Evolutionary conservation across 2,797 vertebrate species (phyloP).

Genomic region (Melanotaenia trifasciata): DNA sequence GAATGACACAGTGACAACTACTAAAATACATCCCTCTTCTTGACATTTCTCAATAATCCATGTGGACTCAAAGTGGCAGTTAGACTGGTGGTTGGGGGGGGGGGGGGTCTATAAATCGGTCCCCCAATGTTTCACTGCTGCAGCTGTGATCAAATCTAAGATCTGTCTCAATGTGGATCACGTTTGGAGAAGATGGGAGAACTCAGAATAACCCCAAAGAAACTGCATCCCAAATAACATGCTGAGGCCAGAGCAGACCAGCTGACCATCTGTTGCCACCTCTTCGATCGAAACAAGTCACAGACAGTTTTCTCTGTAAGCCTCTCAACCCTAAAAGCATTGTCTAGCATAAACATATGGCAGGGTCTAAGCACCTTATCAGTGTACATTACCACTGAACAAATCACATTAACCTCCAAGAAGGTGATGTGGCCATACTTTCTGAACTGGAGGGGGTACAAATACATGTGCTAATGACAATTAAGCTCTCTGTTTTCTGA

Average conservation of each 20-base stretch:
- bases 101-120: slow-evolving; percentile 26
- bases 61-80: slow-evolving; percentile 25
- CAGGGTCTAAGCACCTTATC: slow-evolving; percentile 79
- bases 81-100: background rate
- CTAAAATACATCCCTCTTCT: slow-evolving; percentile 38
- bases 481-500: slow-evolving; percentile 70
- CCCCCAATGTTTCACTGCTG: slow-evolving; percentile 39
- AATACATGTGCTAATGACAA: slow-evolving; percentile 69
- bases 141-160: slow-evolving; percentile 26
- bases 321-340: slow-evolving; percentile 70
- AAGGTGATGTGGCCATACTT: slow-evolving; percentile 70
- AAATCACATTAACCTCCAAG: slow-evolving; percentile 80
- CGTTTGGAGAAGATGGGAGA: slow-evolving; percentile 25
- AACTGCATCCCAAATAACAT: slow-evolving; percentile 53
- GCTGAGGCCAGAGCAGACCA: slow-evolving; percentile 45
- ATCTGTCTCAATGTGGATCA: slow-evolving; percentile 8
- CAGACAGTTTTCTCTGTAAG: slow-evolving; percentile 74
- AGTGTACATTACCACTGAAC: slow-evolving; percentile 77
- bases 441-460: slow-evolving; percentile 65
- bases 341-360: slow-evolving; percentile 82
- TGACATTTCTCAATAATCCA: slow-evolving; percentile 48
- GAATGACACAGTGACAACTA: slow-evolving; percentile 31
- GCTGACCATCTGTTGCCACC: slow-evolving; percentile 69
- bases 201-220: slow-evolving; percentile 43
- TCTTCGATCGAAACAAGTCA: slow-evolving; percentile 35